Percentiles rank a stretch among this genome's conserved stretches.
These are phyloP conservation scores for Tanytarsus gracilentus DNA, from an alignment of 2,888 invertebrate genomes.

Conservation along the genomic window DNA sequence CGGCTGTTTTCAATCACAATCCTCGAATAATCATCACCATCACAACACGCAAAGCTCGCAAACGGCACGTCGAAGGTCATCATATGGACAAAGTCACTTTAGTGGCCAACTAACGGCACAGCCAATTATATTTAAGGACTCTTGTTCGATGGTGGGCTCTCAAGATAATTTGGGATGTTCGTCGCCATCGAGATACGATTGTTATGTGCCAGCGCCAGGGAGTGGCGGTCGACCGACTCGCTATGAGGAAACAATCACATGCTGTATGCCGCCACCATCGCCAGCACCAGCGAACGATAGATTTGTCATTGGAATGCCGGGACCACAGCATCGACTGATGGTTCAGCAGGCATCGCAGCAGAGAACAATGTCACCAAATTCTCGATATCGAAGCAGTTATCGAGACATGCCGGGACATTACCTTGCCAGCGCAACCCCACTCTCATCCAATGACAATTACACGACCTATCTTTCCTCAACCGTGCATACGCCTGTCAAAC, in stretches of 20 bases:
- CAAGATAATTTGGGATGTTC: constrained; percentile 22
- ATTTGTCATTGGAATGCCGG: constrained; percentile 35
- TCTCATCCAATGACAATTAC: constrained; percentile 37
- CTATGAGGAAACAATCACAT: constrained; percentile 37
- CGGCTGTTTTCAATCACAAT: constrained; percentile 21
- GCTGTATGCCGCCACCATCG: constrained; percentile 42
- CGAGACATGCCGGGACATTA: constrained; percentile 37
- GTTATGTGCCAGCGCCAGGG: constrained; percentile 6
- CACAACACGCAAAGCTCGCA: background rate
- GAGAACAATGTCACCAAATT: constrained; percentile 39
- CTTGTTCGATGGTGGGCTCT: constrained; percentile 20
- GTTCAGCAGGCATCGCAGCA: constrained; percentile 32
- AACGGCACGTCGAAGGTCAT: constrained; percentile 5
- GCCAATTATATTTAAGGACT: constrained; percentile 22
- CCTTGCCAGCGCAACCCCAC: constrained; percentile 35
- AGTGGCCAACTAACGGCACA: background rate
- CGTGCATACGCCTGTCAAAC: constrained; percentile 43
- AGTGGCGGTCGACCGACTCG: constrained; percentile 24
- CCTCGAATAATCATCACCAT: constrained; percentile 16
- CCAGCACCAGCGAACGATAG: constrained; percentile 43
- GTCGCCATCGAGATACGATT: constrained; percentile 22
- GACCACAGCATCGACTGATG: constrained; percentile 31
- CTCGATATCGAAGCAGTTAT: constrained; percentile 36
- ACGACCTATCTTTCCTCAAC: constrained; percentile 40
- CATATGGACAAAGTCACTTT: constrained; percentile 20